A percentile compares a stretch with the other conserved stretches of the same genome.
Conservation (phyloP, 1,140 invertebrate genomes). For the Schlechtendalia chinensis region DNA sequence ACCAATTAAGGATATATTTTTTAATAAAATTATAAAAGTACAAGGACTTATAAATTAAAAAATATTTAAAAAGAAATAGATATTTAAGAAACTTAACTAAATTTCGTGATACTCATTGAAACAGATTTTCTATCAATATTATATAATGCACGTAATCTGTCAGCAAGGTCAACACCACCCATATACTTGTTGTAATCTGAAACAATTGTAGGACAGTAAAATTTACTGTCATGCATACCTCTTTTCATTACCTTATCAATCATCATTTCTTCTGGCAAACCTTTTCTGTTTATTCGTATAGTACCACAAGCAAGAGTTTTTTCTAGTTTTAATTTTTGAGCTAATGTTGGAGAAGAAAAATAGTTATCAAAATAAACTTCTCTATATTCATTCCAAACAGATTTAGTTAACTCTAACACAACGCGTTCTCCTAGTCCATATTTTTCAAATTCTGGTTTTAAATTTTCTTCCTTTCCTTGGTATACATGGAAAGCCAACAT, state of each 20-base stretch:
- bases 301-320: neutral
- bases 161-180: too few species aligned
- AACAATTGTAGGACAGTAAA: too few species aligned
- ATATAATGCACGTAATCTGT: too few species aligned
- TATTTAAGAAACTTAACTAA: too few species aligned
- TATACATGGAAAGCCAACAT: conserved; percentile 54
- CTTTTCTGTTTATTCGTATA: neutral
- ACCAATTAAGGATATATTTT: too few species aligned
- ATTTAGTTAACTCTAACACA: conserved; percentile 54
- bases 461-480: conserved; percentile 51
- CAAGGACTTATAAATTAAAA: too few species aligned
- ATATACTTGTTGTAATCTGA: too few species aligned
- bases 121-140: too few species aligned
- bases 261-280: neutral
- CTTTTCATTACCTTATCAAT: neutral
- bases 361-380: conserved; percentile 9
- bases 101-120: too few species aligned
- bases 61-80: too few species aligned
- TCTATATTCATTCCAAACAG: conserved; percentile 53
- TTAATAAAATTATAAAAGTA: too few species aligned
- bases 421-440: conserved; percentile 53
- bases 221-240: too few species aligned
- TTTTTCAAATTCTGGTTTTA: conserved; percentile 52
- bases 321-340: neutral
- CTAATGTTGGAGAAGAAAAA: neutral